phyloP scores from a whole-genome alignment of 2,113 vertebrate species.

The Erythrocebus patas region DNA sequence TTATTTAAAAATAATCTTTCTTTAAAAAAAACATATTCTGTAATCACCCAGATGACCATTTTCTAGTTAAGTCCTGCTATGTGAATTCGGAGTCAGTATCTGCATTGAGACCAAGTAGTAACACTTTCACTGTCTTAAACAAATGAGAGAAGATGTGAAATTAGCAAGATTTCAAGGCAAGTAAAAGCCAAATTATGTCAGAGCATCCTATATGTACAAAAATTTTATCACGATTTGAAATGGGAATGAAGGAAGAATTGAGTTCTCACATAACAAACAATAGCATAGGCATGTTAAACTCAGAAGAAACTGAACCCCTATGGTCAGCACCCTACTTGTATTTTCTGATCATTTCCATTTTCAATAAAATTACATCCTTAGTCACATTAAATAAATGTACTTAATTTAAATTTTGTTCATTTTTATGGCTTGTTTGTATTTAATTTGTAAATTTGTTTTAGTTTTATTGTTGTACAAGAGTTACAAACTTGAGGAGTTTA shows the following conservation, averaged over 20 bases:
- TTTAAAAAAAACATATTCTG: not conserved
- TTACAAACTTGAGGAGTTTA: not conserved
- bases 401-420: conserved; percentile 29
- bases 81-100: not conserved
- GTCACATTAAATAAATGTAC: not conserved
- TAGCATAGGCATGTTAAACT: not conserved
- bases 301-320: not conserved
- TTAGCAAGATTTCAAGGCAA: not conserved
- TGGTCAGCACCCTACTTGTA: not conserved
- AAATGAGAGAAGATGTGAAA: not conserved
- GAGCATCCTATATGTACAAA: not conserved
- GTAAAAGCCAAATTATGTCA: not conserved
- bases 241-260: not conserved
- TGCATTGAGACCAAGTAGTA: not conserved
- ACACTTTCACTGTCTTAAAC: not conserved
- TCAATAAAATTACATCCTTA: not conserved
- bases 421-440: conserved; percentile 6
- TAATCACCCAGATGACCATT: not conserved
- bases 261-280: not conserved
- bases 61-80: not conserved
- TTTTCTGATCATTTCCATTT: not conserved
- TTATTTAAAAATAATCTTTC: not conserved
- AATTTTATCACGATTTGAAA: not conserved
- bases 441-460: conserved; percentile 40
- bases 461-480: not conserved